These are phyloP conservation scores for Mus spicilegus DNA, from an alignment of 2,113 vertebrate species.

Conservation along the genomic window DNA sequence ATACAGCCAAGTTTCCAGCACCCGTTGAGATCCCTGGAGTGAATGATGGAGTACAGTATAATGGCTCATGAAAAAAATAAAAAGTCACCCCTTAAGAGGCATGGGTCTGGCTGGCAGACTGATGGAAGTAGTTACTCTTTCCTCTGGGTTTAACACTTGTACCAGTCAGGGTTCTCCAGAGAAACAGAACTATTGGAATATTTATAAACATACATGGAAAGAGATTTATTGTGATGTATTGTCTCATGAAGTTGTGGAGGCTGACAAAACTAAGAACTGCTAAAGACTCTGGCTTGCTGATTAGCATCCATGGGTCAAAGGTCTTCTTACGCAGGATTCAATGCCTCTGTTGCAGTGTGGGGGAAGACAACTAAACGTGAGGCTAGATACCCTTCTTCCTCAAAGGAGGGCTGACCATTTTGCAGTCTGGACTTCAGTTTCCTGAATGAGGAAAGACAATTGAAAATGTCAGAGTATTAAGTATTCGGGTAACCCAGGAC, in stretches of 20 bases:
- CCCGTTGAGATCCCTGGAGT: background rate
- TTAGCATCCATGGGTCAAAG: background rate
- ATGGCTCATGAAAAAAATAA: constrained; percentile 34
- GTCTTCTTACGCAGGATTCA: background rate
- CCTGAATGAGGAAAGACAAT: background rate
- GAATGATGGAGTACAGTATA: constrained; percentile 25
- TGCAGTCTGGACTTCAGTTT: background rate
- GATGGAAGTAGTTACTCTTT: constrained; percentile 47
- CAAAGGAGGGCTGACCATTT: background rate
- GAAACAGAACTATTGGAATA: background rate
- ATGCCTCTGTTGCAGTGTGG: background rate
- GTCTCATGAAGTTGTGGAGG: background rate
- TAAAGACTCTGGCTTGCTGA: background rate
- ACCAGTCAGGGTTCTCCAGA: constrained; percentile 19
- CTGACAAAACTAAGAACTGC: background rate
- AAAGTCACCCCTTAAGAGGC: constrained; percentile 21
- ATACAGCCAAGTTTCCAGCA: background rate
- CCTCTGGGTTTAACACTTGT: constrained; percentile 31
- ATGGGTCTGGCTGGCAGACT: background rate
- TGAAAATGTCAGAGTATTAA: constrained; percentile 12
- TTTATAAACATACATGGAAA: background rate
- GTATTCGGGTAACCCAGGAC: background rate
- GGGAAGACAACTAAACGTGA: background rate
- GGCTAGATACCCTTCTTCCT: background rate
- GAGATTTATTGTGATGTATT: background rate